A percentile compares a stretch with the other conserved stretches of the same genome.
These are phyloP conservation scores for Chionomys nivalis DNA, from an alignment of 2,113 vertebrate species.

Conservation along the genomic window DNA sequence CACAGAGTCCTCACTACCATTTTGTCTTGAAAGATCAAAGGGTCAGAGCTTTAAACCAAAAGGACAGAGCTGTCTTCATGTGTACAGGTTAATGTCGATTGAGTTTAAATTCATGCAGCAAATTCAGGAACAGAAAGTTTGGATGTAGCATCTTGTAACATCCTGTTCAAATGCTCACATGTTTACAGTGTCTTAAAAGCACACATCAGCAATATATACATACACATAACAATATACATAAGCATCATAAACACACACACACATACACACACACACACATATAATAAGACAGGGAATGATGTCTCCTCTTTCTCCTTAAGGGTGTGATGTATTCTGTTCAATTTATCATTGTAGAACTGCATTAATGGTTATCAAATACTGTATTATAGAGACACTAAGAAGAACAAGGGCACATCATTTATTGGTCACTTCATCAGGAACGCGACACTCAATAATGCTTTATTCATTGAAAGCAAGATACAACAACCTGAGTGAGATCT, in stretches of 20 bases:
- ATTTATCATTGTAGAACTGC: slow-evolving; percentile 61
- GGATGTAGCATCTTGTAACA: background rate
- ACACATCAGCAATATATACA: slow-evolving; percentile 58
- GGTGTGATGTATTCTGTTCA: slow-evolving; percentile 59
- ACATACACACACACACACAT: too few relatives aligned
- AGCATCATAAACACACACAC: background rate
- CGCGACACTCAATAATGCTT: background rate
- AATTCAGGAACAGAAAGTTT: background rate
- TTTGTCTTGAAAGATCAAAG: slow-evolving; percentile 5
- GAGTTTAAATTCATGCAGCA: background rate
- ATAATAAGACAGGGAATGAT: too few relatives aligned
- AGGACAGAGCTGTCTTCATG: background rate
- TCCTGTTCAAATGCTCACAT: slow-evolving; percentile 47
- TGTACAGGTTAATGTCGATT: background rate
- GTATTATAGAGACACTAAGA: slow-evolving; percentile 31
- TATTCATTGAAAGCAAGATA: slow-evolving; percentile 29
- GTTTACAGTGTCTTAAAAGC: slow-evolving; percentile 54
- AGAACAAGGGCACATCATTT: background rate
- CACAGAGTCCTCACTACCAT: background rate
- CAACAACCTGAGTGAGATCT: background rate
- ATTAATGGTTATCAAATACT: slow-evolving; percentile 57
- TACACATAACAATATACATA: background rate
- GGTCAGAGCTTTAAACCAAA: background rate
- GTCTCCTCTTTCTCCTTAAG: slow-evolving; percentile 35
- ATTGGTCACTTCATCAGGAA: slow-evolving; percentile 31